Evolutionary conservation across 2,113 vertebrate genomes (phyloP).

Genomic region (Rhadina sibilatrix): DNA sequence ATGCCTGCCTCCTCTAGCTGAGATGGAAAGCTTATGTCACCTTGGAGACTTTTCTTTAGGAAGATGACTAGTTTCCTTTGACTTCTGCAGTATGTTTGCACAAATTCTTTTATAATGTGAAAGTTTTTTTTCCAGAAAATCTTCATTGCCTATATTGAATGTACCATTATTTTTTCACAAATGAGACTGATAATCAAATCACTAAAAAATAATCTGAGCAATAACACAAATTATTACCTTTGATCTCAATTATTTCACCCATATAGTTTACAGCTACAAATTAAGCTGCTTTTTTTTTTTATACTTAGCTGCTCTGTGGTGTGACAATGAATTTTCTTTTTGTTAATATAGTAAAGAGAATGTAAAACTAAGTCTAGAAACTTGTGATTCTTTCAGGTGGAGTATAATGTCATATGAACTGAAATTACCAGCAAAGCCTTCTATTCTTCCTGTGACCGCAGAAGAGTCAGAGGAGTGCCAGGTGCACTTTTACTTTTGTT

Average conservation of each 20-base stretch:
- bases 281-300: neutral
- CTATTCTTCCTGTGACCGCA: conserved; percentile 84
- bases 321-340: neutral
- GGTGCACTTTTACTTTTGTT: conserved; percentile 69
- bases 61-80: neutral
- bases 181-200: neutral
- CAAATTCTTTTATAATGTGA: neutral
- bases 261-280: neutral
- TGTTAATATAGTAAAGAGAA: neutral
- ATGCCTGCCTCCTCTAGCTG: neutral
- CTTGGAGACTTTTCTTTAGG: neutral
- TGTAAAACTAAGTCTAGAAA: neutral
- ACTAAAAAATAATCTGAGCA: neutral
- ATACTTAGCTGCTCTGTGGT: neutral
- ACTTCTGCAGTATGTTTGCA: neutral
- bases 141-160: neutral
- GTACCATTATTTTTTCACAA: neutral
- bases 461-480: conserved; percentile 87
- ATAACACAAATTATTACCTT: neutral
- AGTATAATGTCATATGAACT: conserved; percentile 99
- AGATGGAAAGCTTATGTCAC: neutral
- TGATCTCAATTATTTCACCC: neutral
- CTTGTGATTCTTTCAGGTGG: conserved; percentile 77
- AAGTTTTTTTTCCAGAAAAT: neutral
- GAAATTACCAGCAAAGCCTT: conserved; percentile 89